phyloP scores from a whole-genome alignment of 2,797 vertebrate genomes.

The Micromesistius poutassou region DNA sequence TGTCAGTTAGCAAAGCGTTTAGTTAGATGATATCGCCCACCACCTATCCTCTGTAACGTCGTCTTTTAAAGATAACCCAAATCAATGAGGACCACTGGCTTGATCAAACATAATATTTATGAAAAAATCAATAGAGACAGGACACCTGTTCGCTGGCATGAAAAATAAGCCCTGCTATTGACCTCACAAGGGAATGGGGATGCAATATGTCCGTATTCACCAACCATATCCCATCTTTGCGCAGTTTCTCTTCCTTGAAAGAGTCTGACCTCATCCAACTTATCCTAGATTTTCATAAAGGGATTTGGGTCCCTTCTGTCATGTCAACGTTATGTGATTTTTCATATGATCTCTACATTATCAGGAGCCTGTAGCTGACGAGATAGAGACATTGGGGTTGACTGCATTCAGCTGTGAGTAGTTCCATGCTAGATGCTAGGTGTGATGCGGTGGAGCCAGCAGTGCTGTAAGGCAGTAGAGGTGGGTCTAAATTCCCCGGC shows the following conservation, averaged over 20 bases:
- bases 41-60: neutral
- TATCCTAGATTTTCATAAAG: neutral
- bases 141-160: neutral
- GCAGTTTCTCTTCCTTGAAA: neutral
- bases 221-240: neutral
- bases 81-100: neutral
- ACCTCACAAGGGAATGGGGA: neutral
- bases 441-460: neutral
- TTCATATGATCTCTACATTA: neutral
- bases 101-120: neutral
- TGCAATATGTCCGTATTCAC: neutral
- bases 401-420: neutral
- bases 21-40: neutral
- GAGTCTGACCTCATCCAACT: too few species aligned
- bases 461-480: constrained; percentile 2
- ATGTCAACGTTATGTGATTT: neutral
- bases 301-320: neutral
- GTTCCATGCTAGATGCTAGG: neutral
- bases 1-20: neutral
- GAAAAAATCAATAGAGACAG: too few species aligned
- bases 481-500: neutral
- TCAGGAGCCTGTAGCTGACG: neutral
- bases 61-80: neutral
- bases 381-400: neutral
- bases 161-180: neutral